Evolutionary conservation across 2,113 vertebrate species (phyloP).

Genomic region (Hassar affinis): DNA sequence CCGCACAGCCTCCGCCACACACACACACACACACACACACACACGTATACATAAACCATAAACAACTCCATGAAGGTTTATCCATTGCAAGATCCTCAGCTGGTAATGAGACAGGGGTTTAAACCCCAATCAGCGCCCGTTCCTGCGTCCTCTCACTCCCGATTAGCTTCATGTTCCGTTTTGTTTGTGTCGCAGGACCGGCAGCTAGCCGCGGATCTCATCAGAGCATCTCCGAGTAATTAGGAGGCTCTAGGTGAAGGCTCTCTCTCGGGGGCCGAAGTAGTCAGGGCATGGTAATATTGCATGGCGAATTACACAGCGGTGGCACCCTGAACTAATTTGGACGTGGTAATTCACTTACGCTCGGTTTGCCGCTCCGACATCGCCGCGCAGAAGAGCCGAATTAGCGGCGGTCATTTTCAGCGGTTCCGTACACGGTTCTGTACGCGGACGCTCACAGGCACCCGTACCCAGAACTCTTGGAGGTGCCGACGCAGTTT

Average conservation of each 20-base stretch:
- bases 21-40: slow-evolving; percentile 55
- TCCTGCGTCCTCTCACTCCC: background rate
- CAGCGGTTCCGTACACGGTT: slow-evolving; percentile 22
- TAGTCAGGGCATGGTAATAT: slow-evolving; percentile 48
- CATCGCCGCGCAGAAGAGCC: slow-evolving; percentile 27
- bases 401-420: slow-evolving; percentile 50
- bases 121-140: background rate
- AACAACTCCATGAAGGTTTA: background rate
- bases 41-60: slow-evolving; percentile 48
- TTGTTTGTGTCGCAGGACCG: background rate
- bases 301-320: slow-evolving; percentile 46
- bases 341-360: slow-evolving; percentile 51
- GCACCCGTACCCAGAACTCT: slow-evolving; percentile 65
- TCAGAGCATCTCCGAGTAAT: slow-evolving; percentile 42
- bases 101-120: background rate
- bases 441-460: slow-evolving; percentile 22
- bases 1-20: slow-evolving; percentile 50
- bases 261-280: slow-evolving; percentile 28
- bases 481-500: slow-evolving; percentile 65
- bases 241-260: slow-evolving; percentile 43
- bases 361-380: slow-evolving; percentile 24
- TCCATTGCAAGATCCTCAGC: slow-evolving; percentile 3
- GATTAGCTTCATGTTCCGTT: background rate
- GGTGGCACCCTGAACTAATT: slow-evolving; percentile 44
- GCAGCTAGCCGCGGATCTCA: slow-evolving; percentile 4